Evolutionary conservation across 2,113 vertebrate species (phyloP), one percentile per base, ranked within the genome.

Genomic region (Regulus satrapa): DNA sequence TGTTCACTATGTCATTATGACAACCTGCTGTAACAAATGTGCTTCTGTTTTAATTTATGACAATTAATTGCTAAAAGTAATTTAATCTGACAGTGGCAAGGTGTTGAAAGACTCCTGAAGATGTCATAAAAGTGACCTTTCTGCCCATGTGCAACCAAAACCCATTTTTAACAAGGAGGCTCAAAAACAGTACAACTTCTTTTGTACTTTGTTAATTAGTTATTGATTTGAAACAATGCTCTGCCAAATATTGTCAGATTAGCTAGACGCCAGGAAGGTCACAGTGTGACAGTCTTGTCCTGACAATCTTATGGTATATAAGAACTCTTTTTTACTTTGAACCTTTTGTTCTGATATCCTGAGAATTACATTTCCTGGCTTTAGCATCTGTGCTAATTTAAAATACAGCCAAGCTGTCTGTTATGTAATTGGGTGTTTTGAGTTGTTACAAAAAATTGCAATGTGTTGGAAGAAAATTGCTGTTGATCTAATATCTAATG

Each of bases 191-290:
- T 98, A 97, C 97, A 98, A 98, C 98, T 99, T 98, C 99, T 99
- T 99, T 99, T 99, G 99, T 99, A 99, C 98, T 99, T 99, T 98
- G 98, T 99, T 99, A 99, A 99, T 99, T 99, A 99, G 98, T 99
- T 99, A 99, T 99, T 99, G 99, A 99, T 99, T 99, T 99, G 98
- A 99, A 99, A 99, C 99, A 99, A 99, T 99, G 98, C 97, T 98
- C 98, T 98, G 98, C 98, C 98, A 99, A 99, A 99, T 99, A 99
- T 99, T 98, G 98, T 98, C 98, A 98, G 98, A 99, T 98, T 98
- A 98, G 97, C 97, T 97, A 98, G 98, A 98, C 81, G 90, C 98
- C 97, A 95, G 97, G 98, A 98, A 98, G 98, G 99, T 99, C 98
- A 98, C 73, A 43, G 52, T 96, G 96, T 98, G 97, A 97, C 97